Evolutionary conservation across 2,888 invertebrate genomes (phyloP), one percentile per base, ranked within the genome.

Genomic region (Meghimatium bilineatum): DNA sequence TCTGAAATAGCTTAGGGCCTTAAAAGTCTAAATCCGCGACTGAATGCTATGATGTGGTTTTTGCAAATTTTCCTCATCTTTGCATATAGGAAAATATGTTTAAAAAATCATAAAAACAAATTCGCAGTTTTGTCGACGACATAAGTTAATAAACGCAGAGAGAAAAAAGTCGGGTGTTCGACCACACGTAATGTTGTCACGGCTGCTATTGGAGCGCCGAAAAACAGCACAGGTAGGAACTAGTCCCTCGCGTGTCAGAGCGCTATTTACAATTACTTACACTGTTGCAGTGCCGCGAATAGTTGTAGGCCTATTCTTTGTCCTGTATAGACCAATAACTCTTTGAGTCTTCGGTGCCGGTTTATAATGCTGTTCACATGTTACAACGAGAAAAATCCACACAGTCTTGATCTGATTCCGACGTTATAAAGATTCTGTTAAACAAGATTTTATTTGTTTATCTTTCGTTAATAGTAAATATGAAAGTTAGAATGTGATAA

Each of bases 161-260:
- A 29, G 29, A n/a, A 29, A 63, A 63, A 63, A 3, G 56, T 34
- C 36, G 2, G 69, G 36, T 14, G 36, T 36, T 34, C 17, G 17
- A 17, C 34, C 69, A 29, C 69, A 69, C 34, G 34, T 23, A 69
- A 34, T 69, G 69, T 69, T 69, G 69, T 69, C 36, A 69, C 36
- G 10, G 69, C 69, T 20, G 36, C 69, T 23, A 36, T 26, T 34
- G 36, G 34, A 69, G 69, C 69, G 32, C 36, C 69, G 69, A 69
- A 69, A 69, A 69, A 36, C 69, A 69, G 34, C 34, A 69, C 69
- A 34, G 20, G 36, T 26, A 32, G 12, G 10, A 23, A 34, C 69
- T 34, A 69, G 29, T 34, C 69, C 12, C 34, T 1, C 14, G 69
- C 69, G 32, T 34, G 26, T 20, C 36, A 34, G 63, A 5, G 29